Conservation (phyloP, 2,888 invertebrate species). For the Ophion obscuratus region DNA sequence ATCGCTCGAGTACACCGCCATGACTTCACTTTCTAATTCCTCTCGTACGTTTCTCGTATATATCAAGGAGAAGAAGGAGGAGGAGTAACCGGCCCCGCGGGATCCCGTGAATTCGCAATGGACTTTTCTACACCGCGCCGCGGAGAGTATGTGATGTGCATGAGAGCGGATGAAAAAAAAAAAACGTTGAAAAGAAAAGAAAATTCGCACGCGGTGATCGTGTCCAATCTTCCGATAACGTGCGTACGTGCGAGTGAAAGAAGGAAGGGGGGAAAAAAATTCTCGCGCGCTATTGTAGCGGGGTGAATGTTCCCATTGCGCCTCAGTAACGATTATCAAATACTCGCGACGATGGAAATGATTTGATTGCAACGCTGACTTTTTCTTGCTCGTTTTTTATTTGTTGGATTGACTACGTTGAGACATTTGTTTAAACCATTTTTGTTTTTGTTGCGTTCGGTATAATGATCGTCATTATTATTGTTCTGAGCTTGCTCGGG, state of each 20-base stretch:
- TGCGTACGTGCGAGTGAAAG: neutral
- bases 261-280: slow-evolving; percentile 10
- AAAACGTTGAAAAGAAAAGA: neutral
- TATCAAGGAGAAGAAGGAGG: slow-evolving; percentile 38
- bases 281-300: slow-evolving; percentile 20
- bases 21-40: slow-evolving; percentile 63
- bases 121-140: slow-evolving; percentile 8
- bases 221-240: slow-evolving; percentile 49
- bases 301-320: slow-evolving; percentile 15
- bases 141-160: slow-evolving; percentile 19
- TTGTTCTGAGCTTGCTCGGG: no score
- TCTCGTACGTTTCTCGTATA: slow-evolving; percentile 50
- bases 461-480: no score
- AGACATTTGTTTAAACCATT: no score
- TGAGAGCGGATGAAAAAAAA: slow-evolving; percentile 15
- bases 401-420: no score
- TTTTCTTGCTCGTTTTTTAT: no score
- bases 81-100: slow-evolving; percentile 41
- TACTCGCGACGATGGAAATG: neutral
- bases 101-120: slow-evolving; percentile 57
- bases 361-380: no score
- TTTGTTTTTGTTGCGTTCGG: no score
- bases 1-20: slow-evolving; percentile 12
- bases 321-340: slow-evolving; percentile 23
- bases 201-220: slow-evolving; percentile 21